Evolutionary conservation across 1,140 invertebrate species (phyloP).

Genomic region (Aporrectodea caliginosa): DNA sequence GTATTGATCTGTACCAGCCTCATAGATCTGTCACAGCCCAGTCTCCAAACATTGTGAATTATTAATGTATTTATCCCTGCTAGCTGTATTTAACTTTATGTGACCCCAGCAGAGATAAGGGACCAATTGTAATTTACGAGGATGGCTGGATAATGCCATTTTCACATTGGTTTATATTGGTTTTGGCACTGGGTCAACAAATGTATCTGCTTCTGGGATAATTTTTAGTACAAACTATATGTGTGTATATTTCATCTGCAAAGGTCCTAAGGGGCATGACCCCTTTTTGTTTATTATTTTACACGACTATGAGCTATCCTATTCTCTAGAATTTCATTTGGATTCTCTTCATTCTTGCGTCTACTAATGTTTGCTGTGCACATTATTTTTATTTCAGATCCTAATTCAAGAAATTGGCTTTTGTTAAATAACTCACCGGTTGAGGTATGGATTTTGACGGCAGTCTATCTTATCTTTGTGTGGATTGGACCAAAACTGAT

Average conservation of each 20-base stretch:
- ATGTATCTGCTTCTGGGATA: background rate
- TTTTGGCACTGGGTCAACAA: too few species aligned
- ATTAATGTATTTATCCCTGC: too few species aligned
- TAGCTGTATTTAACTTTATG: too few species aligned
- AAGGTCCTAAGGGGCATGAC: background rate
- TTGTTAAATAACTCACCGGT: constrained; percentile 30
- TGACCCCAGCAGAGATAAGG: too few species aligned
- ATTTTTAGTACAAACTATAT: background rate
- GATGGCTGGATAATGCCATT: too few species aligned
- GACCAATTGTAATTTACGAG: too few species aligned
- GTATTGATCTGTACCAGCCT: too few species aligned
- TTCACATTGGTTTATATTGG: too few species aligned
- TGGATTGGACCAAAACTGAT: constrained; percentile 44
- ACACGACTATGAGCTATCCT: background rate
- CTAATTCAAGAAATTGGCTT: constrained; percentile 32
- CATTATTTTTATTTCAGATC: constrained; percentile 26
- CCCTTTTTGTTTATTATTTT: background rate
- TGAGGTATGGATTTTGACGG: constrained; percentile 29
- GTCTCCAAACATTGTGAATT: too few species aligned
- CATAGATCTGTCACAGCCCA: too few species aligned
- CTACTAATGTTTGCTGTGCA: background rate
- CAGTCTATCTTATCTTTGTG: constrained; percentile 33
- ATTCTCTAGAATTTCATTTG: background rate
- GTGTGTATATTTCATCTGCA: background rate
- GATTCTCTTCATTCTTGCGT: background rate